These are phyloP conservation scores for Platyrinchus mystaceus DNA, from an alignment of 2,797 vertebrate species.

Conservation along the genomic window DNA sequence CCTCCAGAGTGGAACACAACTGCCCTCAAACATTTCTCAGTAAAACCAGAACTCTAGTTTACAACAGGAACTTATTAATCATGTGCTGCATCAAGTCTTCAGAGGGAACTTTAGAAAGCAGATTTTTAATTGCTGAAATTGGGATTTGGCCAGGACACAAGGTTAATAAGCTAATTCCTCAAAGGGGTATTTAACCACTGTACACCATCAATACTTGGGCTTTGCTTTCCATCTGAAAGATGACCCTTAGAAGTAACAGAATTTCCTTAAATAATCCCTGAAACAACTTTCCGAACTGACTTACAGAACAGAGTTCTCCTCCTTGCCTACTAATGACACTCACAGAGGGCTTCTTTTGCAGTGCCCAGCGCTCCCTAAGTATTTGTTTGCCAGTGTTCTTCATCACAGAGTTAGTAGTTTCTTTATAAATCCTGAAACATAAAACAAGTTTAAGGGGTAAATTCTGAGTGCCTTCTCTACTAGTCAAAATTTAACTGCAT, in stretches of 20 bases:
- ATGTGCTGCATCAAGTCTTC: background rate
- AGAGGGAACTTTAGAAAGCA: background rate
- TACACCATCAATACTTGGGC: background rate
- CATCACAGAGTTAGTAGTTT: no score
- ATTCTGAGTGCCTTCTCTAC: no score
- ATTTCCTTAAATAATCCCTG: background rate
- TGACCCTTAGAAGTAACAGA: background rate
- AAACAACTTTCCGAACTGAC: rapidly evolving
- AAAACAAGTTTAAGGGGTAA: no score
- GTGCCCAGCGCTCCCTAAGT: no score
- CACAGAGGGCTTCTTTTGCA: background rate
- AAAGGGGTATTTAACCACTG: background rate
- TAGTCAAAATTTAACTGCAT: background rate
- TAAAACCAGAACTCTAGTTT: background rate
- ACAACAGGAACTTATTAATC: conserved; percentile 1
- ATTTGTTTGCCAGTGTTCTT: background rate
- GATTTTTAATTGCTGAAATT: background rate
- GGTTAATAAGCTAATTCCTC: conserved; percentile 40
- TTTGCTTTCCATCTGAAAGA: background rate
- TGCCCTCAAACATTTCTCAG: background rate
- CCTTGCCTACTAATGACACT: background rate
- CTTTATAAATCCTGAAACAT: no score
- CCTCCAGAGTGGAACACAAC: background rate
- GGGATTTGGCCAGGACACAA: background rate
- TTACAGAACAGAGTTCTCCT: background rate